Percentiles rank a stretch among this genome's conserved stretches.
phyloP scores from a whole-genome alignment of 2,888 invertebrate species.

The Ophion slaviceki region DNA sequence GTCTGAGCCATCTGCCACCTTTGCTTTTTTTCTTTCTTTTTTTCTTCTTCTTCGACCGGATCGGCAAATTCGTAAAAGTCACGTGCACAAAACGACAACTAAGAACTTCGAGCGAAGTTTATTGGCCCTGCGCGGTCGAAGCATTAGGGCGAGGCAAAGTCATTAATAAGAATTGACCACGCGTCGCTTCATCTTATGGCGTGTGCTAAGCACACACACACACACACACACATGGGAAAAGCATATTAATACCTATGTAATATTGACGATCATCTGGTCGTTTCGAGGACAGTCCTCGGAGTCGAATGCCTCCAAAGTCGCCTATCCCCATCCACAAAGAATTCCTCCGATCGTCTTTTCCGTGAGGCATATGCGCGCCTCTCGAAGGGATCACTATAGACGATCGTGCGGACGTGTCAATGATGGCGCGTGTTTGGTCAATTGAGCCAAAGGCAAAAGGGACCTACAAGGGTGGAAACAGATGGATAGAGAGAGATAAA shows the following conservation, averaged over 20 bases:
- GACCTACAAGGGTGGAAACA: constrained; percentile 10
- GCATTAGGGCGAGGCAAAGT: constrained; percentile 57
- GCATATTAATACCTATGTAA: not conserved
- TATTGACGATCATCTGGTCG: not conserved
- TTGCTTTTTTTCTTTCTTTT: not conserved
- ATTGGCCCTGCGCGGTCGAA: constrained; percentile 37
- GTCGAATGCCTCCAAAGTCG: not conserved
- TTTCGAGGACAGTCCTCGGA: not conserved
- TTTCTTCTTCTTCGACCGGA: not conserved
- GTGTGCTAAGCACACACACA: constrained; percentile 40
- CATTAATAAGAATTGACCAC: constrained; percentile 76
- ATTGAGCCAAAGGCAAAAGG: constrained; percentile 23
- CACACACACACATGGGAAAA: not conserved
- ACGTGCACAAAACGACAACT: constrained; percentile 22
- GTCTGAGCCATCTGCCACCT: constrained; percentile 13
- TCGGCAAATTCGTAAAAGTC: constrained; percentile 24
- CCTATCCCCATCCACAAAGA: constrained; percentile 1
- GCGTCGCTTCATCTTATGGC: constrained; percentile 65
- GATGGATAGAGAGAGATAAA: constrained; percentile 18
- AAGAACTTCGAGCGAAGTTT: constrained; percentile 3
- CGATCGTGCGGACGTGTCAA: constrained; percentile 32
- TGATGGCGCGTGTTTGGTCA: constrained; percentile 33
- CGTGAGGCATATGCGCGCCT: constrained; percentile 42
- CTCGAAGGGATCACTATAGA: constrained; percentile 10
- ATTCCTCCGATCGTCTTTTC: constrained; percentile 26